phyloP scores from a whole-genome alignment of 2,888 invertebrate species.

The Phoenoteleia sp. region DNA sequence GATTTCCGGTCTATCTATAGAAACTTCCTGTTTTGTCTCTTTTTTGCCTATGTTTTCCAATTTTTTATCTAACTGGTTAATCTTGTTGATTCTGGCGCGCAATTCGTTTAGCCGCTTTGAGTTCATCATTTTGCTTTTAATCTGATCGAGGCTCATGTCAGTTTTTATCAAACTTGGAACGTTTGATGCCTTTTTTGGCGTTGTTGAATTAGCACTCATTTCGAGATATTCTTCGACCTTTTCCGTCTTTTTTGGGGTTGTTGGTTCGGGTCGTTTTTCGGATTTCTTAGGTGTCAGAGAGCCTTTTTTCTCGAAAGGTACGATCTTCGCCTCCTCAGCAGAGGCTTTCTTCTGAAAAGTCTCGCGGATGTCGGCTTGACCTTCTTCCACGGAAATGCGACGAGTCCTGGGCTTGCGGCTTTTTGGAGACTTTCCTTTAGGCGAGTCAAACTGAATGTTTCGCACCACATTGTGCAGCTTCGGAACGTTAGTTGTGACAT shows the following conservation, averaged over 20 bases:
- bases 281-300: slow-evolving; percentile 81
- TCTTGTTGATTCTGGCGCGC: slow-evolving; percentile 90
- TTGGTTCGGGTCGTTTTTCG: slow-evolving; percentile 15
- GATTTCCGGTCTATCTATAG: not conserved
- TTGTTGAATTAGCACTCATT: slow-evolving; percentile 72
- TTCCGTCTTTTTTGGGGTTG: slow-evolving; percentile 70
- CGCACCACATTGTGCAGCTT: slow-evolving; percentile 76
- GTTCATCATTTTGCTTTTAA: slow-evolving; percentile 89
- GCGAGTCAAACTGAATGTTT: slow-evolving; percentile 80
- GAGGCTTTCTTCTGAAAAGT: slow-evolving; percentile 79
- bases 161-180: slow-evolving; percentile 87
- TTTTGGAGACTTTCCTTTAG: slow-evolving; percentile 66
- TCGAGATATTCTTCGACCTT: slow-evolving; percentile 68
- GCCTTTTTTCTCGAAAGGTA: slow-evolving; percentile 83
- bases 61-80: slow-evolving; percentile 90
- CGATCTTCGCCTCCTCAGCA: slow-evolving; percentile 74
- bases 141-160: slow-evolving; percentile 91
- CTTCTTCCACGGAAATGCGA: slow-evolving; percentile 76
- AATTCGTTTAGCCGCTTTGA: slow-evolving; percentile 91
- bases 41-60: slow-evolving; percentile 86
- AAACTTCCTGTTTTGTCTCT: not conserved
- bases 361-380: slow-evolving; percentile 83
- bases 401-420: slow-evolving; percentile 71
- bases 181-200: slow-evolving; percentile 86
- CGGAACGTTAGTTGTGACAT: slow-evolving; percentile 26